Conservation (phyloP, 1,140 invertebrate genomes). For the Zelostemma sp. region DNA sequence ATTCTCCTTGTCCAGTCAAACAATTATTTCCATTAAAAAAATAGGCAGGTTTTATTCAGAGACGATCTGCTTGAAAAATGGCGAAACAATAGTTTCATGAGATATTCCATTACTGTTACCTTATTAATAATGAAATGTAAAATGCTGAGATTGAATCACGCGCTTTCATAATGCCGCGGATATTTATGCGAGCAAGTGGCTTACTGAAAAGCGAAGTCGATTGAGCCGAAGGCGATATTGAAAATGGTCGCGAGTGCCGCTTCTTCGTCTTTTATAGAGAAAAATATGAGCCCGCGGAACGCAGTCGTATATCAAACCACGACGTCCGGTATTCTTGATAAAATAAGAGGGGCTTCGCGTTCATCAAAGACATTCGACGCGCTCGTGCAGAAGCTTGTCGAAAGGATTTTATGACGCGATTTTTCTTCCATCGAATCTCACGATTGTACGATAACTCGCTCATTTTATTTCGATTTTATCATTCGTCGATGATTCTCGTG, state of each 20-base stretch:
- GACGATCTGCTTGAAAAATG: background rate
- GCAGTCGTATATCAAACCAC: constrained; percentile 7
- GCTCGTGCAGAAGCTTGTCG: background rate
- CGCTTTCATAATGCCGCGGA: background rate
- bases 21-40: background rate
- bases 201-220: constrained; percentile 5
- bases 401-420: background rate
- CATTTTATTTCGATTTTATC: too few species aligned
- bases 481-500: too few species aligned
- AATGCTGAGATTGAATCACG: background rate
- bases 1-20: background rate
- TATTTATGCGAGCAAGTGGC: background rate
- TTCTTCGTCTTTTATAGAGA: background rate
- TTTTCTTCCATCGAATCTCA: background rate
- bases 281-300: constrained; percentile 4
- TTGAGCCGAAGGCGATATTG: constrained; percentile 11
- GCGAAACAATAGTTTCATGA: background rate
- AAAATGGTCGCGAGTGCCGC: constrained; percentile 7
- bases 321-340: constrained; percentile 14
- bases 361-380: constrained; percentile 8
- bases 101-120: background rate
- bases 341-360: constrained; percentile 8
- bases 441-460: too few species aligned
- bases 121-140: background rate
- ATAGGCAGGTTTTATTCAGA: background rate